These are phyloP conservation scores for Salmo trutta DNA, from an alignment of 2,797 vertebrate species.

Conservation along the genomic window DNA sequence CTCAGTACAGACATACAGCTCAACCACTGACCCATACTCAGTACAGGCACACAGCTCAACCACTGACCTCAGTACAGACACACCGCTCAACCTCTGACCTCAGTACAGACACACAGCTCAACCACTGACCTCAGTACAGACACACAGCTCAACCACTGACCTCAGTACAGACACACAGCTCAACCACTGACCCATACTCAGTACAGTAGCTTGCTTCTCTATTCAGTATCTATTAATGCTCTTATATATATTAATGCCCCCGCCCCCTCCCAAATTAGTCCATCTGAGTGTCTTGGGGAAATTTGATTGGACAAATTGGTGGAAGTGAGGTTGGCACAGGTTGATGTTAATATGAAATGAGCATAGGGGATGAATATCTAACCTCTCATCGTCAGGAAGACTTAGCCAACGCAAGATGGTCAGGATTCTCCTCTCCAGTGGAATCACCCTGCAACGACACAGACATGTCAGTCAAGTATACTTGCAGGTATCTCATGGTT, in stretches of 20 bases:
- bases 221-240: background rate
- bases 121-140: background rate
- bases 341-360: background rate
- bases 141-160: too few relatives aligned
- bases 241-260: background rate
- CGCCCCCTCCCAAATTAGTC: too few relatives aligned
- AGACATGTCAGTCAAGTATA: background rate
- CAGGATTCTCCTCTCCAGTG: constrained; percentile 89
- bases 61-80: background rate
- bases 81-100: too few relatives aligned
- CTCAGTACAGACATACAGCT: background rate
- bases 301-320: too few relatives aligned
- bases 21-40: background rate
- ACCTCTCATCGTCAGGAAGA: constrained; percentile 89
- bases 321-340: background rate
- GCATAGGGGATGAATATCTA: background rate
- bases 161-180: background rate
- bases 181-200: background rate
- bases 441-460: constrained; percentile 81
- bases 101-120: constrained; percentile 9
- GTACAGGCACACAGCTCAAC: background rate
- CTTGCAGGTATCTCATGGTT: background rate
- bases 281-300: too few relatives aligned
- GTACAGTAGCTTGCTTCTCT: background rate
- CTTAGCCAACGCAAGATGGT: constrained; percentile 92